Evolutionary conservation across 2,888 invertebrate genomes (phyloP).

Genomic region (Gerris lacustris): DNA sequence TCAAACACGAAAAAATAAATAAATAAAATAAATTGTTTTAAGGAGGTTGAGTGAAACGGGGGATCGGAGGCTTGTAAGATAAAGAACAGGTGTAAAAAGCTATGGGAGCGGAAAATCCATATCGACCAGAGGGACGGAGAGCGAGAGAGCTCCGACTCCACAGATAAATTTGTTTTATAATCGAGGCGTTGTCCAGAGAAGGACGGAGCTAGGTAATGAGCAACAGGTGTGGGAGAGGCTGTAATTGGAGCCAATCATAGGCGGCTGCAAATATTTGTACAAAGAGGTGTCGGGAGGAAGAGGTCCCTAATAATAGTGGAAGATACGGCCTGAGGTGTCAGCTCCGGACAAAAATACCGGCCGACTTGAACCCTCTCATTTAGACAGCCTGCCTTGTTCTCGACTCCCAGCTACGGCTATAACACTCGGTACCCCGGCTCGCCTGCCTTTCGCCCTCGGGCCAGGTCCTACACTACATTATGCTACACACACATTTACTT

Average conservation of each 20-base stretch:
- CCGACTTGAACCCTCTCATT: neutral
- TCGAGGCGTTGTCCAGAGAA: neutral
- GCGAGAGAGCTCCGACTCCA: neutral
- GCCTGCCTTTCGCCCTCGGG: no score
- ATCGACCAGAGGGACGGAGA: neutral
- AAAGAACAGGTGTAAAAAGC: neutral
- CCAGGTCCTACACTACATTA: no score
- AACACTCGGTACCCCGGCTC: no score
- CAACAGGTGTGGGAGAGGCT: conserved; percentile 6
- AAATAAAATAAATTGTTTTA: no score
- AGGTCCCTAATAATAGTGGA: conserved; percentile 6
- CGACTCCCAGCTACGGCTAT: neutral
- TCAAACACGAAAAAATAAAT: no score
- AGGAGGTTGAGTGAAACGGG: no score
- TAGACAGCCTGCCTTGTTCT: neutral
- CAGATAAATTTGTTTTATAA: conserved; percentile 1
- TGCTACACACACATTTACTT: no score
- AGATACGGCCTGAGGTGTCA: conserved; percentile 3
- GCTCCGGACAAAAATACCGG: neutral
- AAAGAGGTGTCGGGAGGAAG: conserved; percentile 9
- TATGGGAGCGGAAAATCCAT: neutral
- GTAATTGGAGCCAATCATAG: conserved; percentile 10
- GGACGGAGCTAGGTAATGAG: conserved; percentile 5
- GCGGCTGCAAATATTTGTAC: conserved; percentile 11
- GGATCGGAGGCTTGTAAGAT: neutral